phyloP scores from a whole-genome alignment of 1,140 invertebrate species.

The Argopecten irradians region DNA sequence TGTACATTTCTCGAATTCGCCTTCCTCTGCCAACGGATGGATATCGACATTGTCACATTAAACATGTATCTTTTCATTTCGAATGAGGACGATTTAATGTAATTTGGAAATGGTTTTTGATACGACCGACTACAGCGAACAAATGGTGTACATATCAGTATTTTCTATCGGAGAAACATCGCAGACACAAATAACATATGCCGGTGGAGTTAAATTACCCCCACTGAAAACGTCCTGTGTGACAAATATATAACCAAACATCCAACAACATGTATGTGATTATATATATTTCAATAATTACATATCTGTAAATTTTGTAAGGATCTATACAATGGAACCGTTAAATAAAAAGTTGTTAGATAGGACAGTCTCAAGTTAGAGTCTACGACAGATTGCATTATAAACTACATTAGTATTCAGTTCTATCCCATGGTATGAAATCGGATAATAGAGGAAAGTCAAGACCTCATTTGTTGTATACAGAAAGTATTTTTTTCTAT shows the following conservation, averaged over 20 bases:
- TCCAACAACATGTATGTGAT: not conserved
- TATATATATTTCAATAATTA: not conserved
- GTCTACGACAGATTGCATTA: too few relatives aligned
- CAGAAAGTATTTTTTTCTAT: too few relatives aligned
- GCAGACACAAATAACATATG: not conserved
- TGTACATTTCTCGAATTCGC: not conserved
- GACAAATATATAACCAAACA: not conserved
- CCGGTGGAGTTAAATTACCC: not conserved
- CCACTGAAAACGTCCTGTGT: not conserved
- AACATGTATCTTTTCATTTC: conserved; percentile 7
- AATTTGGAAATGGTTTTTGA: conserved; percentile 23
- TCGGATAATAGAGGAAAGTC: too few relatives aligned
- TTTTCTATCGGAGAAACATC: not conserved
- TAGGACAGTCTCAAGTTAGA: too few relatives aligned
- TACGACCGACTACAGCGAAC: not conserved
- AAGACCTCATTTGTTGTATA: too few relatives aligned
- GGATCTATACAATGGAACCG: too few relatives aligned
- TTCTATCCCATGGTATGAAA: too few relatives aligned
- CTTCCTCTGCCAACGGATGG: not conserved
- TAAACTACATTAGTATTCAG: too few relatives aligned
- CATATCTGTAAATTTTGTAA: not conserved
- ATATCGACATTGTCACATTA: not conserved
- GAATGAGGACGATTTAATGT: conserved; percentile 3
- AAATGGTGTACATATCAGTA: not conserved
- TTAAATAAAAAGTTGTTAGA: too few relatives aligned